Conservation (phyloP, 2,797 vertebrate species). For the Emydoidea blandingii region DNA sequence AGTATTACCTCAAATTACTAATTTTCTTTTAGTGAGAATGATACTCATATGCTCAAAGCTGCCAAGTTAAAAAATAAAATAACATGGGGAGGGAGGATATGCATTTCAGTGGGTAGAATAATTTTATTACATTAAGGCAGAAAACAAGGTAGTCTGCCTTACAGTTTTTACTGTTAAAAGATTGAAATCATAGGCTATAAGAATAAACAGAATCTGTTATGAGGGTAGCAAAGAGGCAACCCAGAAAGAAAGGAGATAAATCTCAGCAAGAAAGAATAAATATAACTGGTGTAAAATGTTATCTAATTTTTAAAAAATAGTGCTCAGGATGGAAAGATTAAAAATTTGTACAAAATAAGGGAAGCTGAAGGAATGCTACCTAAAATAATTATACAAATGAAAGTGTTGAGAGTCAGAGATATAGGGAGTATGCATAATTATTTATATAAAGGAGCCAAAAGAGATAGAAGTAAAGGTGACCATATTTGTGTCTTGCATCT, state of each 20-base stretch:
- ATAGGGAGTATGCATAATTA: background rate
- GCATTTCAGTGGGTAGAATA: background rate
- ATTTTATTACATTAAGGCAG: conserved; percentile 31
- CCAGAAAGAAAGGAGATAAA: background rate
- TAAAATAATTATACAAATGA: background rate
- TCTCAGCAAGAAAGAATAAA: background rate
- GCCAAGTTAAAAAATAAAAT: conserved; percentile 70
- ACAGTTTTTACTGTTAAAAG: conserved; percentile 18
- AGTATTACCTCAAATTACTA: conserved; percentile 58
- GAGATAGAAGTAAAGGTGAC: background rate
- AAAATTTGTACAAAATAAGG: background rate
- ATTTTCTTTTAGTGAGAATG: conserved; percentile 71
- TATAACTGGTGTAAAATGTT: background rate
- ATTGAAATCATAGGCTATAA: background rate
- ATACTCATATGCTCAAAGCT: conserved; percentile 29
- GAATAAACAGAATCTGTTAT: background rate
- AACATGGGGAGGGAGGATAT: background rate
- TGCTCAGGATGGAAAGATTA: background rate
- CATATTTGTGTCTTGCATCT: background rate
- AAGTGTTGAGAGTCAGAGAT: background rate
- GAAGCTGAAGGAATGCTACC: background rate
- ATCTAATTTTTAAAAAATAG: background rate
- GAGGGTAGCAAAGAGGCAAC: background rate
- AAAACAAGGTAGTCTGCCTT: conserved; percentile 35
- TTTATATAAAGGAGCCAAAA: background rate